These are phyloP conservation scores for Seira ritae DNA, from an alignment of 2,888 invertebrate genomes.

Conservation along the genomic window DNA sequence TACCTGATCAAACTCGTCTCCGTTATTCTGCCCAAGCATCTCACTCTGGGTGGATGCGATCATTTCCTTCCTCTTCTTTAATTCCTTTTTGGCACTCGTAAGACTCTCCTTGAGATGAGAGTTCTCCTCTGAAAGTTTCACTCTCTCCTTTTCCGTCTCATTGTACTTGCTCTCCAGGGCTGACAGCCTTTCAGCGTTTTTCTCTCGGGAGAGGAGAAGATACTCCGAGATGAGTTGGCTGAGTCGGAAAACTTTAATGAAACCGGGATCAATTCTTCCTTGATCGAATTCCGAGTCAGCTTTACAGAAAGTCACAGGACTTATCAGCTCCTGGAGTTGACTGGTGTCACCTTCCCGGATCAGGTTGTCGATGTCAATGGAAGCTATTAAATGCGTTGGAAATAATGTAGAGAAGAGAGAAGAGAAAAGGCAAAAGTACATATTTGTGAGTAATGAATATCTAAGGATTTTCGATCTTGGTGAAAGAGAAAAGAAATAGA, in stretches of 20 bases:
- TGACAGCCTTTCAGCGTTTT: slow-evolving; percentile 35
- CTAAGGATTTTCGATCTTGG: neutral
- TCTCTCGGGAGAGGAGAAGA: slow-evolving; percentile 51
- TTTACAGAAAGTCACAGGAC: slow-evolving; percentile 66
- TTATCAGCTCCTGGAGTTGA: slow-evolving; percentile 59
- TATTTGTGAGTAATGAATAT: neutral
- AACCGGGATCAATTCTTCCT: slow-evolving; percentile 64
- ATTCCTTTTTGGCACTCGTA: slow-evolving; percentile 62
- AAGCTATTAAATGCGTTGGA: slow-evolving; percentile 49
- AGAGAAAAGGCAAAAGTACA: neutral
- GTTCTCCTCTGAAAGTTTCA: slow-evolving; percentile 55
- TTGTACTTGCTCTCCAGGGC: slow-evolving; percentile 35
- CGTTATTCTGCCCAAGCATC: slow-evolving; percentile 61
- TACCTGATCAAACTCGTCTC: slow-evolving; percentile 69
- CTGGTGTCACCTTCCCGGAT: slow-evolving; percentile 56
- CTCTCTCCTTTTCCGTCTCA: slow-evolving; percentile 50
- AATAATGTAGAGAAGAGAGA: slow-evolving; percentile 18
- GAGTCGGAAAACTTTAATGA: slow-evolving; percentile 69
- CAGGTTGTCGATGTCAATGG: slow-evolving; percentile 67
- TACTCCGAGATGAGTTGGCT: slow-evolving; percentile 68
- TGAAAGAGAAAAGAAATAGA: neutral
- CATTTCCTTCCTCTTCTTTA: slow-evolving; percentile 66
- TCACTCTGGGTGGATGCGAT: slow-evolving; percentile 63
- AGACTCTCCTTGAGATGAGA: slow-evolving; percentile 62
- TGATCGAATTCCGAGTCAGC: slow-evolving; percentile 68